These are phyloP conservation scores for Aegypius monachus DNA, from an alignment of 2,113 vertebrate species.

Conservation along the genomic window DNA sequence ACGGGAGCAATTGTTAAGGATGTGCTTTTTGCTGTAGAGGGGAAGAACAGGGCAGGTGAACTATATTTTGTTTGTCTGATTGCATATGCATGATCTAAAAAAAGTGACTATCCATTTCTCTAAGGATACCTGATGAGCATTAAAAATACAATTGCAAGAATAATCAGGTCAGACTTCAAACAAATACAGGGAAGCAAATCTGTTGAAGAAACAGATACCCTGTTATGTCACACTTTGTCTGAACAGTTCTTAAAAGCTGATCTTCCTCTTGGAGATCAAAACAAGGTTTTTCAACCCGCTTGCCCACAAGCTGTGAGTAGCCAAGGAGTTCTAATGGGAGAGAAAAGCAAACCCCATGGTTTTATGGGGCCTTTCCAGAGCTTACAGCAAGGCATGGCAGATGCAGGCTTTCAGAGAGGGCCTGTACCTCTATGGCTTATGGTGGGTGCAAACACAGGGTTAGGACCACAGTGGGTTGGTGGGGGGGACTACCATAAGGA, in stretches of 20 bases:
- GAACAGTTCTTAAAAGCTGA: neutral
- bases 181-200: slow-evolving; percentile 27
- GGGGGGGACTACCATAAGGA: too few species aligned
- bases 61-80: slow-evolving; percentile 45
- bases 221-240: slow-evolving; percentile 14
- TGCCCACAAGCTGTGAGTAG: neutral
- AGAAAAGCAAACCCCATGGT: neutral
- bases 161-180: slow-evolving; percentile 63
- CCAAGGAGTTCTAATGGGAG: neutral
- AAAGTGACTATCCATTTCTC: slow-evolving; percentile 42
- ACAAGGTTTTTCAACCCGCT: neutral
- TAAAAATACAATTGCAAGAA: slow-evolving; percentile 59
- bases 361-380: neutral
- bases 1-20: neutral
- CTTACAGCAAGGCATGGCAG: neutral
- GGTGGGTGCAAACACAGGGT: neutral
- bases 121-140: slow-evolving; percentile 49
- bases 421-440: neutral
- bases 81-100: slow-evolving; percentile 46
- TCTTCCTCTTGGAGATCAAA: neutral
- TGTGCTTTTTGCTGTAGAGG: neutral
- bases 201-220: slow-evolving; percentile 27
- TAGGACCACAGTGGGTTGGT: neutral
- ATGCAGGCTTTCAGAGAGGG: neutral
- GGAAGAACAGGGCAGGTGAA: slow-evolving; percentile 27